Percentiles rank a stretch among this genome's conserved stretches.
Evolutionary conservation across 2,888 invertebrate genomes (phyloP).

Genomic region (Melipona beecheii): DNA sequence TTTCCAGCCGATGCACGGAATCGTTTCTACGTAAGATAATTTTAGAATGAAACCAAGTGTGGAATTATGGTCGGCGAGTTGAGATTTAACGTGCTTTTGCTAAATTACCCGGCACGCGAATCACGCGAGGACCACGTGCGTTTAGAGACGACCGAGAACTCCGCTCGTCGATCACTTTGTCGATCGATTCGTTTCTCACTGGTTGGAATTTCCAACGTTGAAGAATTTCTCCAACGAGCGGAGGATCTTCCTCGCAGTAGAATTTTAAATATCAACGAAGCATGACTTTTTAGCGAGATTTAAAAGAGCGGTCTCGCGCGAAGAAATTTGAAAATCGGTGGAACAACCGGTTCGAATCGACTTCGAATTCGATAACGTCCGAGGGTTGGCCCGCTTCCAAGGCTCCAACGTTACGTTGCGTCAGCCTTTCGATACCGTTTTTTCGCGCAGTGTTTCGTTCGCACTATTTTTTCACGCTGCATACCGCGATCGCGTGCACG

Average conservation of each 20-base stretch:
- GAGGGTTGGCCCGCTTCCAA: slow-evolving; percentile 58
- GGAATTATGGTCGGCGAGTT: background rate
- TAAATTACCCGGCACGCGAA: background rate
- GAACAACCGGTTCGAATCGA: background rate
- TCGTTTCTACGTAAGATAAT: background rate
- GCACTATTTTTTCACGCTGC: slow-evolving; percentile 53
- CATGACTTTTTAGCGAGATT: background rate
- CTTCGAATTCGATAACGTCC: slow-evolving; percentile 40
- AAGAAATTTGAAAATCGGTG: too few species aligned
- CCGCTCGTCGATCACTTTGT: background rate
- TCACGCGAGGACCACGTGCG: background rate
- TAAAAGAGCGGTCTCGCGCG: too few species aligned
- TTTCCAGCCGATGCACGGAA: background rate
- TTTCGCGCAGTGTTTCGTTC: slow-evolving; percentile 5
- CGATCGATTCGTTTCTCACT: background rate
- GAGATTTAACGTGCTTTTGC: background rate
- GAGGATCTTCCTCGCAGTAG: background rate
- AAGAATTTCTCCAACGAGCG: background rate
- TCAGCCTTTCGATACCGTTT: slow-evolving; percentile 40
- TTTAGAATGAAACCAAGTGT: slow-evolving; percentile 3
- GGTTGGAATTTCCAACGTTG: too few species aligned
- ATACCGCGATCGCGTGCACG: slow-evolving; percentile 24
- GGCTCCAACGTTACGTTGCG: slow-evolving; percentile 37
- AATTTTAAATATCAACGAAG: background rate
- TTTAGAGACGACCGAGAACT: background rate